Evolutionary conservation across 2,113 vertebrate species (phyloP), one percentile per base, ranked within the genome.

Genomic region (Cygnus buccinator): DNA sequence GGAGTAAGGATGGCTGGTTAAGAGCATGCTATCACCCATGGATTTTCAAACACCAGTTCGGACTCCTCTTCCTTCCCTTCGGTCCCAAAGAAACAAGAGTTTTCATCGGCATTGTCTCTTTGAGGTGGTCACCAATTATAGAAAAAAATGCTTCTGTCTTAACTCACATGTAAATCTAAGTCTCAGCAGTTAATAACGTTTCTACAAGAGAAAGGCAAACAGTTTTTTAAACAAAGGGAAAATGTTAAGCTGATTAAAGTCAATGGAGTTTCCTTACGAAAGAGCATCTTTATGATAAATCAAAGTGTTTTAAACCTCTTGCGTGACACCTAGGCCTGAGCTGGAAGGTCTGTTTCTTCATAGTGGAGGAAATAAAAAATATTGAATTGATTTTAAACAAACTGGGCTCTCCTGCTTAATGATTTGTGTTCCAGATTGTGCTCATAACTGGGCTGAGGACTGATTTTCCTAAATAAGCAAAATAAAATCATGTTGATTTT

Each of bases 21-120:
- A 61, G 25, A 0, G 5, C 63, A 33, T 19, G 11, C 18, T 55
- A 16, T 13, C 31, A 6, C 13, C 1, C 6, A 22, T 2, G 0
- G 10, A n/a, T 4, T 70, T 50, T 35, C 52, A 39, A 43, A 28
- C 3, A 13, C 19, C 79, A 35, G 0, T 15, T 1, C 13, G 52
- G 25, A 44, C 48, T 73, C 61, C 37, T 75, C 65, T 25, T 46
- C n/a, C 73, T 59, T 29, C 28, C 80, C 81, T 33, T 84, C 15
- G 15, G 28, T 52, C 57, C 41, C 26, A 2, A 10, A 46, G 81
- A 48, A 0, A 8, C 28, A 2, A 18, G 50, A 9, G 10, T 13
- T 19, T 8, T 22, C 20, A 37, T 8, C 23, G 17, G 33, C 68
- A 21, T 4, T 1, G 1, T 22, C 35, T 55, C n/a, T 72, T 46